phyloP scores from a whole-genome alignment of 1,140 invertebrate species.

The Bombus superbus region DNA sequence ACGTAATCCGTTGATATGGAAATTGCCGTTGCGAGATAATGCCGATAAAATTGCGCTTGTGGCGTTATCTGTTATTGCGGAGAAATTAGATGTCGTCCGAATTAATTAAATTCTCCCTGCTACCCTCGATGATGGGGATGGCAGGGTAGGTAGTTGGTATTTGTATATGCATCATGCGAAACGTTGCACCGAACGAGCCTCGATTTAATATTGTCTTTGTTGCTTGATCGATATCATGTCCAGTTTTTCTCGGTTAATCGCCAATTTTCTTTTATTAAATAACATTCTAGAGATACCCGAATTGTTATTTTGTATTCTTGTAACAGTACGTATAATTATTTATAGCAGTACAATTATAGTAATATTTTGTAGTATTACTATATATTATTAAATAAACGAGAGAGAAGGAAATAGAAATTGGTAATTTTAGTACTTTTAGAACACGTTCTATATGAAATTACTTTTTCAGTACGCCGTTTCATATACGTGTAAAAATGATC shows the following conservation, averaged over 20 bases:
- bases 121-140: background rate
- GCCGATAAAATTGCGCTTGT: slow-evolving; percentile 10
- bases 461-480: too few species aligned
- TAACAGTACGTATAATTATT: too few species aligned
- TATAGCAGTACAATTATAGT: too few species aligned
- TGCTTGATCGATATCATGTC: background rate
- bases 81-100: slow-evolving; percentile 35
- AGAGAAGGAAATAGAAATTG: too few species aligned
- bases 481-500: too few species aligned
- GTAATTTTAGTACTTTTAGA: too few species aligned
- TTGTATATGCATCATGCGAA: background rate
- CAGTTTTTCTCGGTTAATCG: background rate
- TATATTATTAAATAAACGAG: too few species aligned
- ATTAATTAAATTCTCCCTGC: slow-evolving; percentile 39
- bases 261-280: background rate
- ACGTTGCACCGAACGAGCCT: background rate
- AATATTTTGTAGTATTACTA: too few species aligned
- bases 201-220: slow-evolving; percentile 4
- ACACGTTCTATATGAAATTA: too few species aligned
- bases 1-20: slow-evolving; percentile 34
- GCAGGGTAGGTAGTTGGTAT: background rate
- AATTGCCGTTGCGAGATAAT: slow-evolving; percentile 15
- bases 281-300: background rate
- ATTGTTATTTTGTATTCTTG: background rate
- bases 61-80: slow-evolving; percentile 39